Evolutionary conservation across 2,888 invertebrate species (phyloP), one percentile per base, ranked within the genome.

Genomic region (Epicampocera succincta): DNA sequence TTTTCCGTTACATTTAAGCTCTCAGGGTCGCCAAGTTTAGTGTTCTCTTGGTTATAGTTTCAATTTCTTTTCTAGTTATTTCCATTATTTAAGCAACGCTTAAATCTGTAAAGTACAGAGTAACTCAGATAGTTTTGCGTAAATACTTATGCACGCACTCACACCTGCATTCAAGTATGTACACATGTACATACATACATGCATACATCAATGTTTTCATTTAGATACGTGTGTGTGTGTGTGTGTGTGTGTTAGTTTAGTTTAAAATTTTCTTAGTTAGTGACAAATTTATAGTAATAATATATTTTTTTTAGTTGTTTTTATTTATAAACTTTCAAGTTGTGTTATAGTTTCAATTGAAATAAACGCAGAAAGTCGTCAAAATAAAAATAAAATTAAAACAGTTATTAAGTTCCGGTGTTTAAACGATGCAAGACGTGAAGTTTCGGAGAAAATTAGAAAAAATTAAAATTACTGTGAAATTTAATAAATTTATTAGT

Each of bases 391-490:
- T 54, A 50, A 65, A 61, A 77, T 61, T 75, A 66, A 78, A 77
- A 75, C 71, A 68, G 77, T 84, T 84, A 84, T 75, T 83, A 75
- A 72, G 83, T 80, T 84, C 83, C 83, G 84, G 80, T 80, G 80
- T 78, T 78, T 44, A 71, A 74, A 66, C 82, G 82, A 74, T 58
- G 46, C 69, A 69, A 77, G 73, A 82, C 81, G 81, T 58, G 15
- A 81, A 61, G 44, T 58, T 58, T 48, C 17, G 40, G 15, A 72
- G 38, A 73, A 73, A 48, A 54, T 54, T 60, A 29, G 11, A 69
- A 44, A 44, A 42, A 48, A 25, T 40, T 25, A 17, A 44, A 56
- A 73, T 48, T 48, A 61, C 33, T 9, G 33, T 33, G 60, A 46
- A 19, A 54, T 40, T 42, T 11, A 19, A 11, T 65, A 79, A 71